A percentile compares a stretch with the other conserved stretches of the same genome.
phyloP scores from a whole-genome alignment of 2,113 vertebrate species.

The Microcebus tavaratra region DNA sequence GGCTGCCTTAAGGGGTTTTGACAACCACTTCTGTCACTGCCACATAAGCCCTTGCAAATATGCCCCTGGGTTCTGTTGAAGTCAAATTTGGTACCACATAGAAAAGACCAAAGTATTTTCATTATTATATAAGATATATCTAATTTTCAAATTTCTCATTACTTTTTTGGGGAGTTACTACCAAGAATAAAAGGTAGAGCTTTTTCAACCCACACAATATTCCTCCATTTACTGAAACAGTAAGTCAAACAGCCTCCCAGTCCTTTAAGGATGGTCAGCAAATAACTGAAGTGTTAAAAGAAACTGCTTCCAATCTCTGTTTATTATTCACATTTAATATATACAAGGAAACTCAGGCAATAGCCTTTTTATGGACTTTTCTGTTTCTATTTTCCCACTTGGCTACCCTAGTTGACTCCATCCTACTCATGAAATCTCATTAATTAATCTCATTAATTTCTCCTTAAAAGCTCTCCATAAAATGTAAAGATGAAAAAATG shows the following conservation, averaged over 20 bases:
- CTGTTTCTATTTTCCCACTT: background rate
- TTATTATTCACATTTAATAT: background rate
- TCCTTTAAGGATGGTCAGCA: background rate
- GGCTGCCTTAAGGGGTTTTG: background rate
- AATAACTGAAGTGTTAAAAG: background rate
- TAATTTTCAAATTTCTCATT: background rate
- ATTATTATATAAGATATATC: background rate
- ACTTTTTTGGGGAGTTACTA: background rate
- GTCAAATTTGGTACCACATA: background rate
- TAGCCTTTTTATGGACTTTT: background rate
- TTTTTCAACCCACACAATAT: background rate
- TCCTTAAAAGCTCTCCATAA: background rate
- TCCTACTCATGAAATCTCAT: background rate
- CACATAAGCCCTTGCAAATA: background rate
- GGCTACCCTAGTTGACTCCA: background rate
- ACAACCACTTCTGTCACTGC: background rate
- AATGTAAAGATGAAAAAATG: background rate
- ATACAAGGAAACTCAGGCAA: background rate
- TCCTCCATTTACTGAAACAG: background rate
- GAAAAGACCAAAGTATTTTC: slow-evolving; percentile 23
- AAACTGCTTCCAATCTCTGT: background rate
- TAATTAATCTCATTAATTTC: background rate
- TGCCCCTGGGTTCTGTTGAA: background rate
- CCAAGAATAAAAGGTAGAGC: background rate
- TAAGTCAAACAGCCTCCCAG: background rate